phyloP scores from a whole-genome alignment of 2,797 vertebrate species.

The Falco columbarius region DNA sequence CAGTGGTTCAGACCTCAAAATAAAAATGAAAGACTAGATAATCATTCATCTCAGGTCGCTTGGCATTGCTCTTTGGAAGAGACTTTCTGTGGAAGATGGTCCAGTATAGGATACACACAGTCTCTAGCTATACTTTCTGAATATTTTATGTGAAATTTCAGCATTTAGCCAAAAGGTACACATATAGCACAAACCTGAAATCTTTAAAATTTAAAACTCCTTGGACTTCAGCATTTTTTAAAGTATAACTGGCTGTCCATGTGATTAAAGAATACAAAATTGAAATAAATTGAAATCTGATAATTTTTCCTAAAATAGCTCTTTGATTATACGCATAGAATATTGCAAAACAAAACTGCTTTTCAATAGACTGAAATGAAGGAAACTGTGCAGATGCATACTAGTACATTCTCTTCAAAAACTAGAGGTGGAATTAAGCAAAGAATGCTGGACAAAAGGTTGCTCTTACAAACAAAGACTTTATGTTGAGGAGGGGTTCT shows the following conservation, averaged over 20 bases:
- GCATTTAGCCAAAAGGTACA: neutral
- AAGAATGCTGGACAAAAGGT: neutral
- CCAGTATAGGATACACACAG: no score
- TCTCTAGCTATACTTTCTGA: neutral
- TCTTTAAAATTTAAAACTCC: neutral
- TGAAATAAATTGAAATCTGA: neutral
- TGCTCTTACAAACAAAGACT: constrained; percentile 29
- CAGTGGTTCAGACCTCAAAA: neutral
- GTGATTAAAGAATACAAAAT: neutral
- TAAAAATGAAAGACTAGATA: neutral
- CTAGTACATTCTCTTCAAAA: neutral
- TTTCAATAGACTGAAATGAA: neutral
- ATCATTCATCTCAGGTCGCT: neutral
- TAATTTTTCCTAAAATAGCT: neutral
- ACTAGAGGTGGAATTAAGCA: neutral
- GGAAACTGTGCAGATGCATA: neutral
- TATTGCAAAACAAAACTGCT: neutral
- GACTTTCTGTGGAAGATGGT: neutral
- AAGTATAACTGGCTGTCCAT: neutral
- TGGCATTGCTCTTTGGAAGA: neutral
- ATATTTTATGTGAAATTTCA: neutral
- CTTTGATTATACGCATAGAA: neutral
- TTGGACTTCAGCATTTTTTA: neutral
- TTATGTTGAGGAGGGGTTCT: neutral
- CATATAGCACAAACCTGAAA: neutral